Percentiles rank a stretch among this genome's conserved stretches.
Evolutionary conservation across 2,888 invertebrate species (phyloP).

Genomic region (Callyntrura sp.): DNA sequence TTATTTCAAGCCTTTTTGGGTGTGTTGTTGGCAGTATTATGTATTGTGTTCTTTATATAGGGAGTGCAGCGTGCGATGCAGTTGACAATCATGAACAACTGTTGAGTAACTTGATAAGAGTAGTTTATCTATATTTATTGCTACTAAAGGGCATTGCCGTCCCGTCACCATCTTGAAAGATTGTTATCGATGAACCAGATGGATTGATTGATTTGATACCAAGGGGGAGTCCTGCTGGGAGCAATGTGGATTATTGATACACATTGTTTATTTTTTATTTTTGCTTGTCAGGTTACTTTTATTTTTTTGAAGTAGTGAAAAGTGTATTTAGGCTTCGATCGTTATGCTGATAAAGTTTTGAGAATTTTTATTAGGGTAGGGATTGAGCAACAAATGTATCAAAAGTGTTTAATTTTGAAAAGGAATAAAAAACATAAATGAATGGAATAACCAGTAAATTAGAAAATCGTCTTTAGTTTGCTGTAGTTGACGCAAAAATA

Average conservation of each 20-base stretch:
- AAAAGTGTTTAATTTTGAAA: no score
- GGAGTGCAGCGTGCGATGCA: no score
- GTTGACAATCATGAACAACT: no score
- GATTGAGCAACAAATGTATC: background rate
- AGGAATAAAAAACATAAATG: slow-evolving; percentile 6
- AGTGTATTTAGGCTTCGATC: no score
- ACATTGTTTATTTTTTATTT: background rate
- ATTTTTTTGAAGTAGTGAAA: no score
- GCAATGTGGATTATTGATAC: background rate
- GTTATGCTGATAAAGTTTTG: background rate
- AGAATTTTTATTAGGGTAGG: background rate
- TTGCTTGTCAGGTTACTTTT: background rate
- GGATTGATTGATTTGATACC: slow-evolving; percentile 43
- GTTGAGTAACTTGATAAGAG: background rate
- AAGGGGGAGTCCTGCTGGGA: slow-evolving; percentile 7
- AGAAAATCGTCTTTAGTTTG: slow-evolving; percentile 16
- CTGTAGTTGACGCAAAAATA: no score
- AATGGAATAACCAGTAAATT: background rate
- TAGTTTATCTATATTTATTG: slow-evolving; percentile 18
- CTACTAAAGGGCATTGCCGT: slow-evolving; percentile 15
- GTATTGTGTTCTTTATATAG: no score
- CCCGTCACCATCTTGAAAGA: background rate
- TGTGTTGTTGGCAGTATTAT: background rate
- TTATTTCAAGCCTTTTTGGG: slow-evolving; percentile 17
- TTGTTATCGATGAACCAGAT: slow-evolving; percentile 3